Conservation (phyloP, 2,113 vertebrate genomes). For the Ondatra zibethicus region DNA sequence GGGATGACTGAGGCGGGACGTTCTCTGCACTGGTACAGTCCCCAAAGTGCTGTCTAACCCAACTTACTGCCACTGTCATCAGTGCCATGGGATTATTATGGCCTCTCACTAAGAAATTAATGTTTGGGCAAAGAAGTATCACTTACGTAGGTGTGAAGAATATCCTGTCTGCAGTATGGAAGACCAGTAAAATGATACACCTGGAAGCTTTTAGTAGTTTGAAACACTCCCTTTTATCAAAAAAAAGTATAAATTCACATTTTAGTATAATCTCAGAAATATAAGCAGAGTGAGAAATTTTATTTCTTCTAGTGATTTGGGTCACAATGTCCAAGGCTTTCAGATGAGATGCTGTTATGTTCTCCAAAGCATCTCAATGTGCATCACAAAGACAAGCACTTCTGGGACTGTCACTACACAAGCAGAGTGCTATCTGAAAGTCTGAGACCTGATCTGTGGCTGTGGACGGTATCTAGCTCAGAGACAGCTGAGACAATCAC, state of each 20-base stretch:
- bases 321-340: background rate
- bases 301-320: constrained; percentile 34
- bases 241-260: background rate
- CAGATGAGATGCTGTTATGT: background rate
- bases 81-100: background rate
- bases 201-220: constrained; percentile 27
- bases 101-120: background rate
- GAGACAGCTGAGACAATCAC: background rate
- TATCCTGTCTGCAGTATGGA: background rate
- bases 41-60: background rate
- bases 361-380: background rate
- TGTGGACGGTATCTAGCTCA: background rate
- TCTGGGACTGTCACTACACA: background rate
- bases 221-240: constrained; percentile 37
- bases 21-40: background rate
- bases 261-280: constrained; percentile 26
- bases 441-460: background rate
- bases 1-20: background rate
- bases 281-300: background rate
- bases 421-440: background rate
- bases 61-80: background rate
- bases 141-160: background rate
- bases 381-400: background rate
- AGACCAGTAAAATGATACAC: background rate
- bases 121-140: background rate